Conservation (phyloP, 2,888 invertebrate genomes). For the Diplazon laetatorius region DNA sequence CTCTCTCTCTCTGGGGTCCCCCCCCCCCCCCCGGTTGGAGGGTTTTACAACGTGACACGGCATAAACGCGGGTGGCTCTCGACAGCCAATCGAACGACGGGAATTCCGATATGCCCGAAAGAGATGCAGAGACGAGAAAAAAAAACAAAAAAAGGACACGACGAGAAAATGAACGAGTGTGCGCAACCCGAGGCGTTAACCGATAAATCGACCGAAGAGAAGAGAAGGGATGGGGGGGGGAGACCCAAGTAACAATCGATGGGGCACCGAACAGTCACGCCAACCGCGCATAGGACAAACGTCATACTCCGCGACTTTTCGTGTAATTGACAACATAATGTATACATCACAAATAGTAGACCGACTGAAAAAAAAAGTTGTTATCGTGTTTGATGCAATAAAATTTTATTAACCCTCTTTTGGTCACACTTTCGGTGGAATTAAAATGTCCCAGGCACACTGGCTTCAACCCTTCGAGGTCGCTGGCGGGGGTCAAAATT, state of each 20-base stretch:
- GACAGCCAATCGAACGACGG: slow-evolving; percentile 41
- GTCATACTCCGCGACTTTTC: too few species aligned
- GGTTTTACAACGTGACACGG: slow-evolving; percentile 44
- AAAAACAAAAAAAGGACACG: slow-evolving; percentile 66
- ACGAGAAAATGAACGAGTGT: slow-evolving; percentile 35
- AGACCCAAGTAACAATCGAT: slow-evolving; percentile 70
- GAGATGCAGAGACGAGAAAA: slow-evolving; percentile 62
- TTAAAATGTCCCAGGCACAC: too few species aligned
- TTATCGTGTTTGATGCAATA: too few species aligned
- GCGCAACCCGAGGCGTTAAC: slow-evolving; percentile 67
- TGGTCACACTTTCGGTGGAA: too few species aligned
- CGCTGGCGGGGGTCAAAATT: too few species aligned
- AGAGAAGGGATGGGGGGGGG: too few species aligned
- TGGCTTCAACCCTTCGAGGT: too few species aligned
- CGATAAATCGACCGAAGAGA: slow-evolving; percentile 75
- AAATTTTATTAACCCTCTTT: too few species aligned
- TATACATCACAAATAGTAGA: too few species aligned
- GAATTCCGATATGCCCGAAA: slow-evolving; percentile 58
- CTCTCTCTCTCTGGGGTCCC: slow-evolving; percentile 1
- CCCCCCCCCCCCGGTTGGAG: too few species aligned
- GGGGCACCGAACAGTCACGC: slow-evolving; percentile 66
- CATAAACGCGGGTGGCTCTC: slow-evolving; percentile 10
- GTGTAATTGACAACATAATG: too few species aligned
- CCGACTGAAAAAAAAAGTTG: too few species aligned
- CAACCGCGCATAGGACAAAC: slow-evolving; percentile 28